Percentiles rank a stretch among this genome's conserved stretches.
These are phyloP conservation scores for Acrocephalus arundinaceus DNA, from an alignment of 2,113 vertebrate genomes.

Conservation along the genomic window DNA sequence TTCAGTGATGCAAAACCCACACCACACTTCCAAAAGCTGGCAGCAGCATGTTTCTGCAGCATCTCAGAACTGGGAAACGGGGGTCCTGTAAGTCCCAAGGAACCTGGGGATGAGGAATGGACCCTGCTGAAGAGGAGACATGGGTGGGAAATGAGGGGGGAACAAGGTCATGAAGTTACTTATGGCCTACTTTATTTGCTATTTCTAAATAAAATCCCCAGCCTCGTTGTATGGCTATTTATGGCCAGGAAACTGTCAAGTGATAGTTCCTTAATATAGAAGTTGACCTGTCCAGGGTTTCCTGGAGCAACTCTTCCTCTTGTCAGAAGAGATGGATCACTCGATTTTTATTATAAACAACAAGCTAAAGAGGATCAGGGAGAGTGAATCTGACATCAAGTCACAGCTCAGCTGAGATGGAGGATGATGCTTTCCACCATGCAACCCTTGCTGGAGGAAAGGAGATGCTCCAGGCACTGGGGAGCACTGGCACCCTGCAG, in stretches of 20 bases:
- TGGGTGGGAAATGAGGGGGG: neutral
- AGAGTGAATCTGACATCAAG: constrained; percentile 15
- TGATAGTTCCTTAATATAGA: constrained; percentile 66
- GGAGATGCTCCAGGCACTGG: neutral
- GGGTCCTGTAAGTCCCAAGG: neutral
- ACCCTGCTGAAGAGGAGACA: neutral
- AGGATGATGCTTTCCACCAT: neutral
- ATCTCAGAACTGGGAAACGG: neutral
- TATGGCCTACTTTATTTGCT: constrained; percentile 4
- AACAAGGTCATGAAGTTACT: neutral
- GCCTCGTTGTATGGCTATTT: constrained; percentile 17
- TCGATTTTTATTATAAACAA: constrained; percentile 57
- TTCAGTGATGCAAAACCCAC: neutral
- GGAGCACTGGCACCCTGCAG: neutral
- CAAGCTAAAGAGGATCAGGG: constrained; percentile 30
- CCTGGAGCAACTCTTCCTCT: constrained; percentile 65
- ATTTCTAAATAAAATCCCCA: constrained; percentile 55
- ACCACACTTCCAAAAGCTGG: neutral
- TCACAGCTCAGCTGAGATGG: neutral
- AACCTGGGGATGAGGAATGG: neutral
- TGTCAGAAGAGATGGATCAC: constrained; percentile 6
- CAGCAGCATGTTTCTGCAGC: fast-evolving
- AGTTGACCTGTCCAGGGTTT: constrained; percentile 50
- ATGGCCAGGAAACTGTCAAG: constrained; percentile 66
- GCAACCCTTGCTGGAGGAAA: neutral